Evolutionary conservation across 1,140 invertebrate genomes (phyloP).

Genomic region (Neodiprion lecontei): DNA sequence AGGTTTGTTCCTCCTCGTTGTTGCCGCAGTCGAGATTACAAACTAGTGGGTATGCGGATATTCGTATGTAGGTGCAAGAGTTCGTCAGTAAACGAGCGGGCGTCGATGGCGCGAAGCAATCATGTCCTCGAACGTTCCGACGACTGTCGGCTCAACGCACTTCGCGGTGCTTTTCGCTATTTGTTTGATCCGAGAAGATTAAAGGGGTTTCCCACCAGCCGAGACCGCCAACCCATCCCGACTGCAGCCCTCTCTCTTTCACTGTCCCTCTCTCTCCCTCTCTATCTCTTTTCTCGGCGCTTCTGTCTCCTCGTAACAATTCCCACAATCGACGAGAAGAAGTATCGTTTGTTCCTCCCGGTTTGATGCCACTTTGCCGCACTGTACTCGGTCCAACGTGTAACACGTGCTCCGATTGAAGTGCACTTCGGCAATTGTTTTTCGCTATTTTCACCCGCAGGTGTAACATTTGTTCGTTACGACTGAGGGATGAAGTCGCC

Average conservation of each 20-base stretch:
- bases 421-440: background rate
- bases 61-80: background rate
- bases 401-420: background rate
- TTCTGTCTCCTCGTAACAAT: background rate
- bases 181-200: slow-evolving; percentile 5
- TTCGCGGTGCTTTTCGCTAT: slow-evolving; percentile 2
- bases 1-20: background rate
- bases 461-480: background rate
- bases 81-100: background rate
- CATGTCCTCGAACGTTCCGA: slow-evolving; percentile 5
- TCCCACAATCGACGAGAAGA: background rate
- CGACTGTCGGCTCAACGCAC: slow-evolving; percentile 1
- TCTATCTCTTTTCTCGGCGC: too few relatives aligned
- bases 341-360: background rate
- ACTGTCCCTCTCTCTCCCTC: background rate
- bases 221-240: background rate
- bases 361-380: background rate
- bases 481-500: background rate
- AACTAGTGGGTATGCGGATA: background rate
- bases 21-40: background rate
- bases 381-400: background rate
- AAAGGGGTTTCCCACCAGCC: slow-evolving; percentile 1
- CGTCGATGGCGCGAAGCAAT: slow-evolving; percentile 6
- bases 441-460: background rate
- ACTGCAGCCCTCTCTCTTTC: background rate